These are phyloP conservation scores for Alosa sapidissima DNA, from an alignment of 2,797 vertebrate genomes.

Conservation along the genomic window DNA sequence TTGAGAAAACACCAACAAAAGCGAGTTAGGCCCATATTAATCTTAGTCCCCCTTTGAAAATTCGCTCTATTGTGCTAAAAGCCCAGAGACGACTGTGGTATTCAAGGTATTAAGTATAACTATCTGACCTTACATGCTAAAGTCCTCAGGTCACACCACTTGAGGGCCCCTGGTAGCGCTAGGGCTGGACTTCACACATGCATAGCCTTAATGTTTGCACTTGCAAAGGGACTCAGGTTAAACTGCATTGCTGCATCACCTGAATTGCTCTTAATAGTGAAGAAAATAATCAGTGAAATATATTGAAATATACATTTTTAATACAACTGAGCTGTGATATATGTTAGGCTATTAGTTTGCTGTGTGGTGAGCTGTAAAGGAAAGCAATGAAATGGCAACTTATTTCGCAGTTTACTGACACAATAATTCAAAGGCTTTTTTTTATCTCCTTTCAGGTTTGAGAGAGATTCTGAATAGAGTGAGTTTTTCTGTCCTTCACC, in stretches of 20 bases:
- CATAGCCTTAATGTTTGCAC: background rate
- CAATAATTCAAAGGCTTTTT: slow-evolving; percentile 27
- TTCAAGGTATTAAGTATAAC: slow-evolving; percentile 57
- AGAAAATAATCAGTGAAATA: background rate
- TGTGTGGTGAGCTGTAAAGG: background rate
- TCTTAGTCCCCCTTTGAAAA: slow-evolving; percentile 64
- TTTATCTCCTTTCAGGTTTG: slow-evolving; percentile 48
- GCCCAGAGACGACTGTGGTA: slow-evolving; percentile 59
- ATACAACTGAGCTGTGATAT: background rate
- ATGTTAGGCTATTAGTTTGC: background rate
- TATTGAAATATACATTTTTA: background rate
- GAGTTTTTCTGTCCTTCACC: slow-evolving; percentile 60
- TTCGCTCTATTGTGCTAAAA: slow-evolving; percentile 63
- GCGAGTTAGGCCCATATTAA: slow-evolving; percentile 64
- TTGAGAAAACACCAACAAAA: slow-evolving; percentile 70
- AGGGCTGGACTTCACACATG: background rate
- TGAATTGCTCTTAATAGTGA: background rate
- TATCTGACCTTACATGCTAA: slow-evolving; percentile 46
- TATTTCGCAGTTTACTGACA: background rate
- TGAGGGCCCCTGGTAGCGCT: slow-evolving; percentile 21
- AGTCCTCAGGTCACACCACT: slow-evolving; percentile 51
- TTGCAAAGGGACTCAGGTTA: background rate
- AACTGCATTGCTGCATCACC: background rate
- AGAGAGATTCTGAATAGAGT: slow-evolving; percentile 67
- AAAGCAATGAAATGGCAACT: background rate